Conservation (phyloP, 2,888 invertebrate genomes). For the Bimastos eiseni region DNA sequence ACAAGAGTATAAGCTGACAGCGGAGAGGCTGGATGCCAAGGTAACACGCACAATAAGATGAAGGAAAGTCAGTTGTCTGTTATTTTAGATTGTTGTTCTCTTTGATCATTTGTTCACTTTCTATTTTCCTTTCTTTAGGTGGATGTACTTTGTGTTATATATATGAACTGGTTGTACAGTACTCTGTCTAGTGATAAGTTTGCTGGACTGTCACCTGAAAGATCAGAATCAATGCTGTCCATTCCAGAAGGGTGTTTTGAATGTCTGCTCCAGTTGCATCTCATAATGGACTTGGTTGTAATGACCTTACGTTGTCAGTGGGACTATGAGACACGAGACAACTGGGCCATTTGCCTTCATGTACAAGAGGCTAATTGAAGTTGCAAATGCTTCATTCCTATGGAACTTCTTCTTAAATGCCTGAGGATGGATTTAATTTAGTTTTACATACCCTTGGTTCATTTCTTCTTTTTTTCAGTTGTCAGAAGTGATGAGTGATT, state of each 20-base stretch:
- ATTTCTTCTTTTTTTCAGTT: conserved; percentile 68
- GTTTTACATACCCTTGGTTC: not conserved
- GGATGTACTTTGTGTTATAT: not conserved
- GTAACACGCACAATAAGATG: conserved; percentile 66
- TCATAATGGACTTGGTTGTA: too few relatives aligned
- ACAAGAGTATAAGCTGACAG: conserved; percentile 81
- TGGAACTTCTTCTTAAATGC: too few relatives aligned
- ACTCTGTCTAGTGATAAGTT: too few relatives aligned
- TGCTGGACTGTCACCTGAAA: too few relatives aligned
- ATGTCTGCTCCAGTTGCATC: too few relatives aligned
- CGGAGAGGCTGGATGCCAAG: conserved; percentile 87
- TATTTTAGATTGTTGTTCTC: not conserved
- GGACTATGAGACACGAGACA: too few relatives aligned
- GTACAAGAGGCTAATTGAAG: too few relatives aligned
- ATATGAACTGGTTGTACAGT: not conserved
- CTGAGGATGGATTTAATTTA: not conserved
- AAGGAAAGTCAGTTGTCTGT: not conserved
- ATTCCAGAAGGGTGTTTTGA: too few relatives aligned
- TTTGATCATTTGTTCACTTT: not conserved
- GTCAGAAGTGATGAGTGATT: conserved; percentile 85
- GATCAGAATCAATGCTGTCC: too few relatives aligned
- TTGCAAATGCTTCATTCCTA: too few relatives aligned
- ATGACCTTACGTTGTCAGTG: too few relatives aligned
- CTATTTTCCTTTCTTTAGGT: not conserved
- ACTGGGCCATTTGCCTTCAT: too few relatives aligned